Percentiles rank a stretch among this genome's conserved stretches.
These are phyloP conservation scores for Tachysurus fulvidraco DNA, from an alignment of 2,113 vertebrate genomes.

Conservation along the genomic window DNA sequence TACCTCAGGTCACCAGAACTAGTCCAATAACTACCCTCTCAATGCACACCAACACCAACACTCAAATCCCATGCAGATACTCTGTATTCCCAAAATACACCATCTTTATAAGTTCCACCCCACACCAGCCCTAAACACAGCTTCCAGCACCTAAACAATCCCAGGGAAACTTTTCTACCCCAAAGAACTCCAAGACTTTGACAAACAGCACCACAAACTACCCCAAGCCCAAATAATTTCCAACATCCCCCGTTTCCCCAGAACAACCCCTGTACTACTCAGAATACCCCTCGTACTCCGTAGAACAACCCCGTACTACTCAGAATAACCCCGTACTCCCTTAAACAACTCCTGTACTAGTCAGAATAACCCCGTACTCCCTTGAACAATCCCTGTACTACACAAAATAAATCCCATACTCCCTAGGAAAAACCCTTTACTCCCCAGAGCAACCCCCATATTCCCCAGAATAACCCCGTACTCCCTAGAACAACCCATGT, in stretches of 20 bases:
- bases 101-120: not conserved
- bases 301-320: not conserved
- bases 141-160: not conserved
- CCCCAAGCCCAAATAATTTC: not conserved
- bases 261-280: not conserved
- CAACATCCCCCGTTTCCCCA: not conserved
- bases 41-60: not conserved
- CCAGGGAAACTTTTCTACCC: not conserved
- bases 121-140: not conserved
- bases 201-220: not conserved
- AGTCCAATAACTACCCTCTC: not conserved
- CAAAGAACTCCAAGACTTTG: not conserved
- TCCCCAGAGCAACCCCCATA: too few relatives aligned
- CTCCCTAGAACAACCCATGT: too few relatives aligned
- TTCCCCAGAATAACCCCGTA: too few relatives aligned
- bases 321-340: too few relatives aligned
- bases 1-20: not conserved
- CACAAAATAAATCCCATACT: too few relatives aligned
- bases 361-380: too few relatives aligned
- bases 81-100: not conserved
- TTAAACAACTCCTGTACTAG: too few relatives aligned
- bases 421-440: too few relatives aligned
- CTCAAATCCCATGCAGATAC: not conserved
- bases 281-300: not conserved
- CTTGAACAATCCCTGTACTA: too few relatives aligned